Evolutionary conservation across 30 jellyfish, hydroid and myxozoan genomes (phyloP).

Genomic region (Mastigias papua): DNA sequence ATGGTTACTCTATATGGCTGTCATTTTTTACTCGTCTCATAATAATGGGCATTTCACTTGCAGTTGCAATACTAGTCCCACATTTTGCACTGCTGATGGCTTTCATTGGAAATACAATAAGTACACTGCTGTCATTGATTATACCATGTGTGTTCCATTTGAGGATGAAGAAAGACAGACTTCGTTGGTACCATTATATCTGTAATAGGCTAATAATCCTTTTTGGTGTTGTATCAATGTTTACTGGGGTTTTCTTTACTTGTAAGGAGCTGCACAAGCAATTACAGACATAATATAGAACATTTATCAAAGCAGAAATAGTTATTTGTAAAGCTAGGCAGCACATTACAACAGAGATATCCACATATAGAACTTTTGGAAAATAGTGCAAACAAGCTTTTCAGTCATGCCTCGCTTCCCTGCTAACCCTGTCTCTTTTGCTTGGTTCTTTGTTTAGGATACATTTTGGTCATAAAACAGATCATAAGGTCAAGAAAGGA

Average conservation of each 20-base stretch:
- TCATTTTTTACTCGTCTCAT: constrained; percentile 51
- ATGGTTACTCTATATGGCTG: constrained; percentile 27
- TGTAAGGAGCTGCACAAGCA: constrained; percentile 53
- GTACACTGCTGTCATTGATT: constrained; percentile 69
- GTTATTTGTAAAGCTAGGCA: no score
- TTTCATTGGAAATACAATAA: constrained; percentile 80
- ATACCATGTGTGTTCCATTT: constrained; percentile 90
- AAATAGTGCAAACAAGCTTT: no score
- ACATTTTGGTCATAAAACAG: no score
- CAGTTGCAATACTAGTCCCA: constrained; percentile 84
- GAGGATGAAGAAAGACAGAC: constrained; percentile 59
- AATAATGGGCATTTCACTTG: constrained; percentile 67
- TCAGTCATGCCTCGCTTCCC: no score
- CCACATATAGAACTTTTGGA: no score
- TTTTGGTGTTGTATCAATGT: constrained; percentile 61
- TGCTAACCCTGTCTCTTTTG: no score
- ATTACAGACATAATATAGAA: background rate
- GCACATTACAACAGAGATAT: no score
- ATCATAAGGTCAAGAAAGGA: no score
- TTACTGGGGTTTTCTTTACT: constrained; percentile 67
- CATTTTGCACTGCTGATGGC: constrained; percentile 94
- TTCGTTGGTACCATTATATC: constrained; percentile 74
- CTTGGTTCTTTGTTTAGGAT: no score
- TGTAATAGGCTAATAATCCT: constrained; percentile 55
- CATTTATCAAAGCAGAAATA: no score